phyloP scores from a whole-genome alignment of 2,113 vertebrate species.

The Sinocyclocheilus anophthalmus region DNA sequence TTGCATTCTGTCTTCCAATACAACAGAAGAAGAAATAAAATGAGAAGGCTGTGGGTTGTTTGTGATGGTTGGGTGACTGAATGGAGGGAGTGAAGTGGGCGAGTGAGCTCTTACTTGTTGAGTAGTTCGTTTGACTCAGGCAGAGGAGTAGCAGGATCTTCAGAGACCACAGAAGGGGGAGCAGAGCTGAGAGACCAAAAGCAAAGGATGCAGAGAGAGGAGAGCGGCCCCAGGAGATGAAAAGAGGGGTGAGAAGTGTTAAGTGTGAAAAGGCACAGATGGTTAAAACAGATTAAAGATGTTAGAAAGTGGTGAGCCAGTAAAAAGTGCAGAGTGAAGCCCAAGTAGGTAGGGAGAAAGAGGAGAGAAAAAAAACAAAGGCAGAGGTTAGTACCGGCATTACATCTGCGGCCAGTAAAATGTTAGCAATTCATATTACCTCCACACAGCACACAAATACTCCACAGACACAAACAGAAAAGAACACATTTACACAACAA shows the following conservation, averaged over 20 bases:
- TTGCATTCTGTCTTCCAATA: too few relatives aligned
- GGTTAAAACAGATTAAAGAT: conserved; percentile 29
- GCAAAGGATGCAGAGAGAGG: conserved; percentile 36
- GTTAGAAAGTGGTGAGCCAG: conserved; percentile 10
- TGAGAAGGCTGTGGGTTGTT: too few relatives aligned
- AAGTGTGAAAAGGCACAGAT: conserved; percentile 7
- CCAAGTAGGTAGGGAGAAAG: conserved; percentile 27
- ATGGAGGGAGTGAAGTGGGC: background rate
- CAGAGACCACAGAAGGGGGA: conserved; percentile 75
- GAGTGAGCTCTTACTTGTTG: conserved; percentile 84
- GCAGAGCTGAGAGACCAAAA: conserved; percentile 73
- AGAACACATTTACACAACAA: background rate
- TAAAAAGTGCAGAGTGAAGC: background rate
- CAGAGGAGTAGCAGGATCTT: conserved; percentile 86
- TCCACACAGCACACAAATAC: conserved; percentile 40
- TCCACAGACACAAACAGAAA: conserved; percentile 35
- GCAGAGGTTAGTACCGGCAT: conserved; percentile 69
- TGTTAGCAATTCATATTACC: conserved; percentile 34
- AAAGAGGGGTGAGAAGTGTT: conserved; percentile 39
- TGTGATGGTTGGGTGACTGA: background rate
- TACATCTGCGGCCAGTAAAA: conserved; percentile 48
- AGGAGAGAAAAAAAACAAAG: conserved; percentile 45
- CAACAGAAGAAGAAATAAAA: too few relatives aligned
- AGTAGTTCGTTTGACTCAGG: conserved; percentile 90
- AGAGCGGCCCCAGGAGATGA: conserved; percentile 14